Evolutionary conservation across 2,113 vertebrate genomes (phyloP).

Genomic region (Melanotaenia duboulayi): DNA sequence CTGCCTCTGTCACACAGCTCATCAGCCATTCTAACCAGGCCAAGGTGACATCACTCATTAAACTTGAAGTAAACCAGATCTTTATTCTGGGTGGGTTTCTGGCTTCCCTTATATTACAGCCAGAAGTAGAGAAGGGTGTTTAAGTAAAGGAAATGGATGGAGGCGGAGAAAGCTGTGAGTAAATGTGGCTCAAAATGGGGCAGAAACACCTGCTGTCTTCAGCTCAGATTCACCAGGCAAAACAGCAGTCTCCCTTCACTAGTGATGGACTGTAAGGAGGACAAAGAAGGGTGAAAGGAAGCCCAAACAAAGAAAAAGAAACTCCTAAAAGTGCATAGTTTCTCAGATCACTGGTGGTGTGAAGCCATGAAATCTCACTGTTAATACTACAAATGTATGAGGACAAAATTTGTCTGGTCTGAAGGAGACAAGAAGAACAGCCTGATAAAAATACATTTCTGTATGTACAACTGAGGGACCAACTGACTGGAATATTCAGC

Average conservation of each 20-base stretch:
- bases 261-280: conserved; percentile 53
- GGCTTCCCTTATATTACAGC: conserved; percentile 55
- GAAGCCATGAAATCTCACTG: neutral
- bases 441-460: conserved; percentile 21
- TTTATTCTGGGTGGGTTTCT: conserved; percentile 40
- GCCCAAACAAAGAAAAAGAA: conserved; percentile 50
- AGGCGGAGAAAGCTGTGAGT: conserved; percentile 47
- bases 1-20: conserved; percentile 36
- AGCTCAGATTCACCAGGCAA: conserved; percentile 60
- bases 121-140: conserved; percentile 35
- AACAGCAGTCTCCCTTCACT: conserved; percentile 54
- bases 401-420: conserved; percentile 10
- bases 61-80: conserved; percentile 45
- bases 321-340: conserved; percentile 30
- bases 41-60: conserved; percentile 39
- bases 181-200: conserved; percentile 70
- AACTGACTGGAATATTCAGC: conserved; percentile 70
- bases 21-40: conserved; percentile 43
- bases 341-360: conserved; percentile 28
- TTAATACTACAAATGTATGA: neutral
- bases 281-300: conserved; percentile 53
- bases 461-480: conserved; percentile 29
- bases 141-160: conserved; percentile 60
- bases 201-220: conserved; percentile 78
- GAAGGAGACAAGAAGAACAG: neutral